Conservation (phyloP, 1,140 invertebrate genomes). For the Cydia splendana region DNA sequence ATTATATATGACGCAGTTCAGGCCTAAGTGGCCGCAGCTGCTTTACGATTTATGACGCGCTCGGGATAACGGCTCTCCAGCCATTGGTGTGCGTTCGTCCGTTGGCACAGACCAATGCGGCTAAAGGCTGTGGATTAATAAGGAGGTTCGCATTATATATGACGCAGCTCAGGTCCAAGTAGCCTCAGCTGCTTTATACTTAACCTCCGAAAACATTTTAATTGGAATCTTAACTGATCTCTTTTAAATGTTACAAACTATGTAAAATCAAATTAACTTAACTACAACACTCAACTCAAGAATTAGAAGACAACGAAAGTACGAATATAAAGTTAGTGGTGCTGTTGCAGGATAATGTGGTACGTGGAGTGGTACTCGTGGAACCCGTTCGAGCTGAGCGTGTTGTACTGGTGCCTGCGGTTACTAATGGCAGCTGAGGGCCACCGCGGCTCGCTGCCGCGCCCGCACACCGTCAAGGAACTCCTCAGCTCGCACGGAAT, state of each 20-base stretch:
- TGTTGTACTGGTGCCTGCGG: conserved; percentile 67
- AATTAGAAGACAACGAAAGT: no score
- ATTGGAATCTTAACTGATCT: no score
- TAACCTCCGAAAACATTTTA: no score
- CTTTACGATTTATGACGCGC: conserved; percentile 60
- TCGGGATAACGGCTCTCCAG: conserved; percentile 56
- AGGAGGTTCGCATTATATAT: conserved; percentile 48
- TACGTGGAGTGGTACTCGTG: conserved; percentile 71
- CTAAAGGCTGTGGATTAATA: conserved; percentile 46
- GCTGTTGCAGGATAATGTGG: conserved; percentile 60
- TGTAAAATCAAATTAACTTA: no score
- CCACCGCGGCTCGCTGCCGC: conserved; percentile 25
- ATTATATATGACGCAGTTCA: conserved; percentile 42
- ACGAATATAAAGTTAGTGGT: no score
- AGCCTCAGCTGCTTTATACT: no score
- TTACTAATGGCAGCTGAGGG: conserved; percentile 49
- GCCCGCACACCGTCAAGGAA: conserved; percentile 38
- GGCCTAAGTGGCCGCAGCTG: conserved; percentile 53
- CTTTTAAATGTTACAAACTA: no score
- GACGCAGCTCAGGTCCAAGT: no score
- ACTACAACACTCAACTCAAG: no score
- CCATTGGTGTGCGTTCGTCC: conserved; percentile 47
- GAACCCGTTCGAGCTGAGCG: conserved; percentile 57
- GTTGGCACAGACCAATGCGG: no score
- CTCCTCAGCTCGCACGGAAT: conserved; percentile 62